Percentiles rank a stretch among this genome's conserved stretches.
These are phyloP conservation scores for Aphelinus atriplicis DNA, from an alignment of 1,140 invertebrate species.

Conservation along the genomic window DNA sequence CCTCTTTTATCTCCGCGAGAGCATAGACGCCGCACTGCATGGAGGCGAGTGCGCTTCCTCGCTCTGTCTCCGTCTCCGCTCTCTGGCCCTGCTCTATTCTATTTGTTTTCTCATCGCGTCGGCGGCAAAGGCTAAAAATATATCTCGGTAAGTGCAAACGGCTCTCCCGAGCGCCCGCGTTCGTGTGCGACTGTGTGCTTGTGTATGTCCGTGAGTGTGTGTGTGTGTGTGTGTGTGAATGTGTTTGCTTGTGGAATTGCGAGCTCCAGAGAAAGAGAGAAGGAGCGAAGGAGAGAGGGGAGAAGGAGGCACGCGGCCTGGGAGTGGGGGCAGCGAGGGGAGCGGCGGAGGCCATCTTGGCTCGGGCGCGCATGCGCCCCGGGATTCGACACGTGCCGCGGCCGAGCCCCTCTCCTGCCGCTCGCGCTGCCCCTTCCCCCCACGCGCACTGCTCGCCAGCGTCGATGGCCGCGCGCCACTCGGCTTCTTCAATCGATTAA, in stretches of 20 bases:
- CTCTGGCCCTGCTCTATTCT: neutral
- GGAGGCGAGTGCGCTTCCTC: slow-evolving; percentile 1
- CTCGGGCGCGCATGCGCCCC: slow-evolving; percentile 43
- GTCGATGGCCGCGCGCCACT: slow-evolving; percentile 23
- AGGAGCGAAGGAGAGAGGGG: neutral
- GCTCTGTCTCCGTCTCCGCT: neutral
- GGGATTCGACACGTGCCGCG: slow-evolving; percentile 61
- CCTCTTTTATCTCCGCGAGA: neutral
- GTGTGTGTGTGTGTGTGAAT: neutral
- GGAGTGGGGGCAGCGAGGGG: slow-evolving; percentile 39
- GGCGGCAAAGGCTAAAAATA: slow-evolving; percentile 19
- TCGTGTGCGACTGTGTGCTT: neutral
- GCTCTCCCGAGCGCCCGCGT: neutral
- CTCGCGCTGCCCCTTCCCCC: neutral
- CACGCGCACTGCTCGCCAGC: neutral
- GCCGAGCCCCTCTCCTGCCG: slow-evolving; percentile 35
- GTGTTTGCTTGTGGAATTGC: neutral
- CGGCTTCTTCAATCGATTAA: slow-evolving; percentile 29
- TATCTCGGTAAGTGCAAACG: slow-evolving; percentile 25
- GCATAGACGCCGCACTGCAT: too few relatives aligned
- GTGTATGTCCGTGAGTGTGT: neutral
- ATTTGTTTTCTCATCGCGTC: neutral
- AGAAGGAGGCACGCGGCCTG: neutral
- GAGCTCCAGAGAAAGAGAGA: slow-evolving; percentile 8
- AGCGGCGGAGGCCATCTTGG: slow-evolving; percentile 53